These are phyloP conservation scores for Sipha maydis DNA, from an alignment of 2,888 invertebrate species.

Conservation along the genomic window DNA sequence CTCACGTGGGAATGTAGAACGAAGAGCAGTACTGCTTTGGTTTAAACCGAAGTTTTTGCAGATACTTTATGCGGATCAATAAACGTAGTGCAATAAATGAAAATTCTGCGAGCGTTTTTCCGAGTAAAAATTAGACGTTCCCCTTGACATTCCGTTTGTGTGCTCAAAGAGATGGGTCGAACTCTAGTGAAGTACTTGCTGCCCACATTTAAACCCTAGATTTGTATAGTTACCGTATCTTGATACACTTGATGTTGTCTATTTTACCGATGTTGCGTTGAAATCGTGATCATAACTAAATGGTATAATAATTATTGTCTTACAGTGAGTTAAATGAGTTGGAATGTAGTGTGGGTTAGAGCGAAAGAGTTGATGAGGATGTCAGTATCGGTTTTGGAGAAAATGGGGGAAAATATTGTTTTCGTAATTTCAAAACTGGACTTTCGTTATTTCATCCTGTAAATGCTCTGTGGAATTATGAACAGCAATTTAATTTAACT, in stretches of 20 bases:
- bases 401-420: not conserved
- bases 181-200: not conserved
- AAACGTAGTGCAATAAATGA: constrained; percentile 21
- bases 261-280: not conserved
- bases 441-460: constrained; percentile 19
- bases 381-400: not conserved
- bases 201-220: not conserved
- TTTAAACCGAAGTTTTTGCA: constrained; percentile 29
- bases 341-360: not conserved
- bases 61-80: constrained; percentile 42
- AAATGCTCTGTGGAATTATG: constrained; percentile 19
- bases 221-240: not conserved
- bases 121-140: constrained; percentile 39
- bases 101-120: constrained; percentile 6
- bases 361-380: not conserved
- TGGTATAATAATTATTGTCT: constrained; percentile 3
- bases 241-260: not conserved
- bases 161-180: constrained; percentile 29
- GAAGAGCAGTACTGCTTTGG: constrained; percentile 11
- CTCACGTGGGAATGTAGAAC: not conserved
- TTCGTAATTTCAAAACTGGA: constrained; percentile 38
- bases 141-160: constrained; percentile 20
- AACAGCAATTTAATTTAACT: constrained; percentile 51
- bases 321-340: constrained; percentile 13
- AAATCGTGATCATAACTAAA: not conserved